Evolutionary conservation across 2,797 vertebrate species (phyloP), one percentile per base, ranked within the genome.

Genomic region (Sebastes vulpes): DNA sequence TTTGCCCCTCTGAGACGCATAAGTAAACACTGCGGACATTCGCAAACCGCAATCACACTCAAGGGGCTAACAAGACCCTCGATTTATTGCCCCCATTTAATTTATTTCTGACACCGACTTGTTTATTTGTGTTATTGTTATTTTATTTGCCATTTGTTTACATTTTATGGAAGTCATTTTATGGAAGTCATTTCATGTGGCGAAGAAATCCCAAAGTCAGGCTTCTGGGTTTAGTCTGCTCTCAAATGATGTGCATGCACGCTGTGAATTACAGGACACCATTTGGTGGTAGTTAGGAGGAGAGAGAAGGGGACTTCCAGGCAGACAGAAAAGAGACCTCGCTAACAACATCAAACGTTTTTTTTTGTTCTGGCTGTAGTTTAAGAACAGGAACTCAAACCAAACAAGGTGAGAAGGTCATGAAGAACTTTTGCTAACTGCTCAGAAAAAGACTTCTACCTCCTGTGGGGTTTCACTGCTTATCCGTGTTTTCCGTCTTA

Each of bases 21-120:
- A 89, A 95, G 93, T 95, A 95, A 96, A 93, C 83, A 93, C 76
- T 93, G 91, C 76, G 90, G 93, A 93, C 82, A 82, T 66, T 90
- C 91, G 92, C 90, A 82, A 93, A 94, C 53, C 81, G 12, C 83
- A 92, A 21, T 87, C 68, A 76, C 75, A 73, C 80, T 81, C 76
- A 14, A 67, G 81, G 64, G 84, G 25, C 42, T 14, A 81, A 81
- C 64, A 72, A 84, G 42, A 66, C 29, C 12, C 16, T 31, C 75
- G 68, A 91, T 93, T 93, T 84, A 82, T 70, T n/a, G 59, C 57
- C 58, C 25, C 18, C 0, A 0, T 72, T 81, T 78, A 42, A 70
- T 83, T 87, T 76, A 75, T 90, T 70, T 74, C 59, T 87, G 59
- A 72, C 72, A 77, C 65, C 75, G 74, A 84, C 82, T 87, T 88